These are phyloP conservation scores for Stenoptilia bipunctidactyla DNA, from an alignment of 2,888 invertebrate genomes.

Conservation along the genomic window DNA sequence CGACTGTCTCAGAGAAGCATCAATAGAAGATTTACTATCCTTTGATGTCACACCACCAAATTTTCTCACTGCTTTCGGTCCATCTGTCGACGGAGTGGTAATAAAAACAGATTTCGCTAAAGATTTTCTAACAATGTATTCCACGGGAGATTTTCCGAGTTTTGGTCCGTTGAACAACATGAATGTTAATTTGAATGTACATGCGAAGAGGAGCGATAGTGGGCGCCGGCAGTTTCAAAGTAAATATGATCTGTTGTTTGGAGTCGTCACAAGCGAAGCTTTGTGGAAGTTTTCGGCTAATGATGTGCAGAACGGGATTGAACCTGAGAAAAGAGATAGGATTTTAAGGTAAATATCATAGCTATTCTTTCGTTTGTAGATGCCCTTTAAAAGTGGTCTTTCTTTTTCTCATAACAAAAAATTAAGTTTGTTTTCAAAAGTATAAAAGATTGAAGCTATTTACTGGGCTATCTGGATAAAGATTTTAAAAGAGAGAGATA, in stretches of 20 bases:
- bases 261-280: slow-evolving; percentile 93
- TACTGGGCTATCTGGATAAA: too few species aligned
- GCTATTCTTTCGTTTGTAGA: too few species aligned
- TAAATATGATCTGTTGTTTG: slow-evolving; percentile 89
- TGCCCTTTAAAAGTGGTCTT: too few species aligned
- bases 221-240: slow-evolving; percentile 72
- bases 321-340: slow-evolving; percentile 88
- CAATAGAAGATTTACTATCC: slow-evolving; percentile 79
- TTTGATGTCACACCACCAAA: slow-evolving; percentile 85
- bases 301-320: slow-evolving; percentile 87
- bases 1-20: slow-evolving; percentile 83
- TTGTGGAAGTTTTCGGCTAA: slow-evolving; percentile 89
- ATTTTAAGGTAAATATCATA: slow-evolving; percentile 76
- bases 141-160: slow-evolving; percentile 74
- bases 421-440: too few species aligned
- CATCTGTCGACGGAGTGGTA: slow-evolving; percentile 94
- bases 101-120: slow-evolving; percentile 90
- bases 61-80: slow-evolving; percentile 90
- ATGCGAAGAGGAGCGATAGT: slow-evolving; percentile 74
- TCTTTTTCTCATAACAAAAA: too few species aligned
- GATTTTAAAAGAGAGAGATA: too few species aligned
- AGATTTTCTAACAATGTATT: slow-evolving; percentile 79
- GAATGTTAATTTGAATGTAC: slow-evolving; percentile 63
- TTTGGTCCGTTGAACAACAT: slow-evolving; percentile 71
- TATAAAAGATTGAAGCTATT: too few species aligned